phyloP scores from a whole-genome alignment of 2,797 vertebrate genomes.

The Balearica regulorum region DNA sequence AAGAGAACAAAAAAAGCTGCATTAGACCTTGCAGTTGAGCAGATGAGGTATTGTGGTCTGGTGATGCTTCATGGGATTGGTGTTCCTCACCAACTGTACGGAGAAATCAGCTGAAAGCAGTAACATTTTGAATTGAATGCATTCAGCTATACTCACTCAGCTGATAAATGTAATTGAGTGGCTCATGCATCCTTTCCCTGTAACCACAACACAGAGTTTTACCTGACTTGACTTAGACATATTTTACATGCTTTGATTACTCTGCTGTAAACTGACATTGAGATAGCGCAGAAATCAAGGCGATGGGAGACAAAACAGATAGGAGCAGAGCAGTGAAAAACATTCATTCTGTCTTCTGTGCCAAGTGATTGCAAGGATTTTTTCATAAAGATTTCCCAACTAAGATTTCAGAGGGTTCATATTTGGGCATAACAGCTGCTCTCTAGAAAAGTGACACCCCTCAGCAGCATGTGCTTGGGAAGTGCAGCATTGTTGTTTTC shows the following conservation, averaged over 20 bases:
- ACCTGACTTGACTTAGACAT: not conserved
- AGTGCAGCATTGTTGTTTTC: not conserved
- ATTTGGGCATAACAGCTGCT: not conserved
- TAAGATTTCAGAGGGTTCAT: not conserved
- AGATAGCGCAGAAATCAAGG: not conserved
- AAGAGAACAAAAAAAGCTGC: not conserved
- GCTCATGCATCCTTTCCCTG: not conserved
- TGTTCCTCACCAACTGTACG: not conserved
- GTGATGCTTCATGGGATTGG: fast-evolving
- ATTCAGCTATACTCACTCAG: not conserved
- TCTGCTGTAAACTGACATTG: not conserved
- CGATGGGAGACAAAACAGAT: not conserved
- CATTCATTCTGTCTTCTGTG: not conserved
- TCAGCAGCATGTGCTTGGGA: not conserved
- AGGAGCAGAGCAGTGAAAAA: not conserved
- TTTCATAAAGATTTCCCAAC: not conserved
- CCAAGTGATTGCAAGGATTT: not conserved
- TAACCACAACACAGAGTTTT: not conserved
- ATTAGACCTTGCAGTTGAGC: not conserved
- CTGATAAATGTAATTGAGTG: not conserved
- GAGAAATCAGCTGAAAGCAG: not conserved
- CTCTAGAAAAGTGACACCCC: not conserved
- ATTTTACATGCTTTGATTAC: not conserved
- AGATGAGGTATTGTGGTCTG: not conserved
- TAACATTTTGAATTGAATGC: not conserved